Evolutionary conservation across 2,888 invertebrate species (phyloP), one percentile per base, ranked within the genome.

Genomic region (Macrophya annulata): DNA sequence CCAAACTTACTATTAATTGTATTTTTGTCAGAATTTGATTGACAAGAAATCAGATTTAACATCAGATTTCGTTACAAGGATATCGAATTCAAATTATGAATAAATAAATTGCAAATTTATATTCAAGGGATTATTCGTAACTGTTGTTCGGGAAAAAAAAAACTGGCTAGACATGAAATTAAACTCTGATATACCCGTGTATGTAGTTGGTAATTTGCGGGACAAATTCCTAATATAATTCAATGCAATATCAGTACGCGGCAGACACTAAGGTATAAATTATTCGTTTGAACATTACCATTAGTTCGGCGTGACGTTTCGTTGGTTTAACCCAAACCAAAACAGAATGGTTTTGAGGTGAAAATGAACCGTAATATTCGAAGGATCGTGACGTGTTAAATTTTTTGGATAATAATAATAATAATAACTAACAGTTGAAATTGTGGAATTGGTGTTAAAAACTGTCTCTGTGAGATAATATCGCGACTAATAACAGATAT

Each of bases 181-280:
- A 68, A 25, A 68, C 62, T 12, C 9, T 62, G n/a, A 62, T 12
- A 31, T 62, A 21, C 21, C 9, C 10, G 25, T 12, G 62, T 25
- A 9, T 21, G 10, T 2, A 21, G 25, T 25, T 21, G n/a, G 55
- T n/a, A 1, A 55, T 55, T 55, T n/a, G 55, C 0, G 55, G 8
- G 8, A 55, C n/a, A 55, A 55, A 55, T 55, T n/a, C n/a, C 55
- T 55, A n/a, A n/a, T 51, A 55, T 55, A 55, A 55, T 55, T 55
- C 8, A 55, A n/a, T 51, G 1, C 1, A 55, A 55, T 55, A 55
- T 55, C n/a, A n/a, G n/a, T n/a, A 55, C n/a, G 55, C 17, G 55
- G 55, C 55, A n/a, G 55, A 55, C 55, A n/a, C 8, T 55, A 8
- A 55, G 17, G n/a, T 55, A 55, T 55, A 55, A 55, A 55, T 55